These are phyloP conservation scores for Stenurella melanura DNA, from an alignment of 2,888 invertebrate species.

Conservation along the genomic window DNA sequence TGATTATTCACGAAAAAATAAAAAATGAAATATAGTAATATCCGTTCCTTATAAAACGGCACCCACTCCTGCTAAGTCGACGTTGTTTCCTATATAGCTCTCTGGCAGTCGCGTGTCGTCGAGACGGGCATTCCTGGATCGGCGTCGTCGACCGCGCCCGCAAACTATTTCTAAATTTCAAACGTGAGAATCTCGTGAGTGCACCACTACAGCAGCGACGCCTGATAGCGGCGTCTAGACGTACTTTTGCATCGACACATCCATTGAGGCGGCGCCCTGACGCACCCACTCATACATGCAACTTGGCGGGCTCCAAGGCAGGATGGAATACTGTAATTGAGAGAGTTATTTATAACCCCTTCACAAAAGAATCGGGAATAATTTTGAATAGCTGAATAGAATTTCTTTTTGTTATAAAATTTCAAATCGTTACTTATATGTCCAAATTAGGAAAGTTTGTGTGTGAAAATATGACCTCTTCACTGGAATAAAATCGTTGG, in stretches of 20 bases:
- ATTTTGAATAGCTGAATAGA: too few species aligned
- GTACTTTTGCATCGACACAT: slow-evolving; percentile 49
- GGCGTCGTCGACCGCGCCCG: slow-evolving; percentile 16
- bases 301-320: not conserved
- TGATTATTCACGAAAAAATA: too few species aligned
- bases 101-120: not conserved
- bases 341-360: too few species aligned
- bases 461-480: too few species aligned
- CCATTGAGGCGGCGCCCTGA: slow-evolving; percentile 47
- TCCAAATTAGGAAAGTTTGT: too few species aligned
- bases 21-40: too few species aligned
- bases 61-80: too few species aligned
- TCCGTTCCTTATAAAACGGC: too few species aligned
- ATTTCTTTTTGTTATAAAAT: too few species aligned
- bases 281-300: slow-evolving; percentile 1
- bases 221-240: slow-evolving; percentile 49
- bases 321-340: not conserved
- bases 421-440: too few species aligned
- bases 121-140: not conserved
- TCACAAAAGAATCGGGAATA: too few species aligned
- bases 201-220: not conserved
- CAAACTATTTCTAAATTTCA: slow-evolving; percentile 7
- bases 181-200: slow-evolving; percentile 22
- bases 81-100: not conserved
- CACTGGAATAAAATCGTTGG: too few species aligned